These are phyloP conservation scores for Rhagium mordax DNA, from an alignment of 2,888 invertebrate genomes.

Conservation along the genomic window DNA sequence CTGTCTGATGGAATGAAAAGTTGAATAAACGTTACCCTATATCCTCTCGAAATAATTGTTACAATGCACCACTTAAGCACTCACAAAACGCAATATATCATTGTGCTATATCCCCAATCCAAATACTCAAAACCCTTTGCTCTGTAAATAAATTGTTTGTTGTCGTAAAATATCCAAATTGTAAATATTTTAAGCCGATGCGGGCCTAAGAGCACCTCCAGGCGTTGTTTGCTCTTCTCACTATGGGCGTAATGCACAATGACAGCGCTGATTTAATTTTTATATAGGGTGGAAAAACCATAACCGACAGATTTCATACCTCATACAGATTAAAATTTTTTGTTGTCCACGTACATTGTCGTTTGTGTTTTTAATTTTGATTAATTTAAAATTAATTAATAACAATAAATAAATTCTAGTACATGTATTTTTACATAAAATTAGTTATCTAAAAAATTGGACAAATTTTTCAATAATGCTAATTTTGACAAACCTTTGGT, in stretches of 20 bases:
- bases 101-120: slow-evolving; percentile 16
- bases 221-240: slow-evolving; percentile 12
- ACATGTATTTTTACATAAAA: too few species aligned
- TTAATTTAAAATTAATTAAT: too few species aligned
- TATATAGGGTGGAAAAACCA: background rate
- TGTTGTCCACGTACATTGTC: too few species aligned
- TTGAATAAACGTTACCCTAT: background rate
- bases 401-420: too few species aligned
- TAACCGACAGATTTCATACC: too few species aligned
- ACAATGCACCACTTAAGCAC: slow-evolving; percentile 30
- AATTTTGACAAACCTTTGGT: too few species aligned
- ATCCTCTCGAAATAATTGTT: slow-evolving; percentile 19
- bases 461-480: too few species aligned
- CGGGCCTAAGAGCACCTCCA: slow-evolving; percentile 1
- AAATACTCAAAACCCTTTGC: slow-evolving; percentile 21
- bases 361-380: too few species aligned
- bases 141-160: slow-evolving; percentile 28
- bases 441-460: too few species aligned
- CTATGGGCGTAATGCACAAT: slow-evolving; percentile 2
- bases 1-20: slow-evolving; percentile 10
- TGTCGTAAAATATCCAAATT: slow-evolving; percentile 23
- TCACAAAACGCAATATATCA: slow-evolving; percentile 29
- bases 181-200: slow-evolving; percentile 28
- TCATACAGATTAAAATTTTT: too few species aligned
- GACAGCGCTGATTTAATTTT: background rate